These are phyloP conservation scores for Dilophus febrilis DNA, from an alignment of 2,888 invertebrate genomes.

Conservation along the genomic window DNA sequence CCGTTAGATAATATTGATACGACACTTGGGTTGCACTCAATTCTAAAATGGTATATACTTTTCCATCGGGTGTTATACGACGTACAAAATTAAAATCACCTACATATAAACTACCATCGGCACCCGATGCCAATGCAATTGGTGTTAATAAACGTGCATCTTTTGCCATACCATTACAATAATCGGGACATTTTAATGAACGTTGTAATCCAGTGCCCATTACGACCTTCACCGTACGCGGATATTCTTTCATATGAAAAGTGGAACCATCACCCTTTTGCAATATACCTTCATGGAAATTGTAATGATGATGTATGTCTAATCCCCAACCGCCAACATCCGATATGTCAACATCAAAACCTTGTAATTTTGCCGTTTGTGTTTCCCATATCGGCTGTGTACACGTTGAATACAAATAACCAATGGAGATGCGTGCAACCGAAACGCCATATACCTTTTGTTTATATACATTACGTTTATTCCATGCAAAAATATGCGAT, in stretches of 20 bases:
- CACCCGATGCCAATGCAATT: conserved; percentile 82
- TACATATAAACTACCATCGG: conserved; percentile 92
- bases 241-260: conserved; percentile 83
- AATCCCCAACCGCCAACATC: conserved; percentile 97
- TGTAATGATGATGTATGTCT: conserved; percentile 96
- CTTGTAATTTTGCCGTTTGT: conserved; percentile 82
- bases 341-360: conserved; percentile 91
- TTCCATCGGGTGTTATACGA: conserved; percentile 75
- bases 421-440: conserved; percentile 75
- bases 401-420: conserved; percentile 87
- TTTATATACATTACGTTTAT: conserved; percentile 91
- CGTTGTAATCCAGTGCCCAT: conserved; percentile 86
- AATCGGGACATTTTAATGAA: conserved; percentile 67
- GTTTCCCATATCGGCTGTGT: conserved; percentile 84
- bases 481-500: conserved; percentile 95
- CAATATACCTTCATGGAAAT: conserved; percentile 93
- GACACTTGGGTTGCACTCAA: conserved; percentile 88
- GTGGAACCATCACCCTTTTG: conserved; percentile 96
- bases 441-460: conserved; percentile 88
- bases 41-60: conserved; percentile 75
- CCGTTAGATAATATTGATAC: conserved; percentile 91
- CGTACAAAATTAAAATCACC: conserved; percentile 93
- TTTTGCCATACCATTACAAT: conserved; percentile 71
- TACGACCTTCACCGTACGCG: conserved; percentile 74
- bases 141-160: conserved; percentile 81